A percentile compares a stretch with the other conserved stretches of the same genome.
These are phyloP conservation scores for Gracilinanus agilis DNA, from an alignment of 2,113 vertebrate genomes.

Conservation along the genomic window DNA sequence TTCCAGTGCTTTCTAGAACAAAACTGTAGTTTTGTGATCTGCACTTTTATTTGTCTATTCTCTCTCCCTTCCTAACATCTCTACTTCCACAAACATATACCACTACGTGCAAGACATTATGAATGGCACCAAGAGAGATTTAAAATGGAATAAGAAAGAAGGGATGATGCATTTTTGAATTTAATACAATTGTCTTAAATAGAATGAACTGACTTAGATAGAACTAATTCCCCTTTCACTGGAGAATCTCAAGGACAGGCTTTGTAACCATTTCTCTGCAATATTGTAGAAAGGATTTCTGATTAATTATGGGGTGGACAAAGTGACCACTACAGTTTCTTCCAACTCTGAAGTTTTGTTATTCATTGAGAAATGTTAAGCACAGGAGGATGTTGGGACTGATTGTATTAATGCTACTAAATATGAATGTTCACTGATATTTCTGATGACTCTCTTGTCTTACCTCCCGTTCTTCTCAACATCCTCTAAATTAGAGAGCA, in stretches of 20 bases:
- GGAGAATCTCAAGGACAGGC: neutral
- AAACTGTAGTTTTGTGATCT: neutral
- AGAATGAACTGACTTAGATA: neutral
- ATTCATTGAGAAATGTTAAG: neutral
- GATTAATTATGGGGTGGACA: neutral
- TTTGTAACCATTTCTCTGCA: neutral
- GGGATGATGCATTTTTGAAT: neutral
- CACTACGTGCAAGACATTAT: neutral
- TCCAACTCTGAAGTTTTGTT: neutral
- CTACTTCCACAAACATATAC: neutral
- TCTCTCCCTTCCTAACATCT: neutral
- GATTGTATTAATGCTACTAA: neutral
- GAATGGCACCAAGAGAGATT: neutral
- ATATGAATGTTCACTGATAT: neutral
- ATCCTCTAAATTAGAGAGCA: neutral
- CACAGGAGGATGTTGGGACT: neutral
- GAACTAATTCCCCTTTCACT: neutral
- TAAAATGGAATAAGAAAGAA: no score
- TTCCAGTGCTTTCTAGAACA: conserved; percentile 23
- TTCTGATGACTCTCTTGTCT: neutral
- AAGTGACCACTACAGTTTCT: neutral
- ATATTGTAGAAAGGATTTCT: neutral
- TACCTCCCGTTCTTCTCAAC: neutral
- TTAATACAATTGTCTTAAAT: neutral
- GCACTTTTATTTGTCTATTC: neutral